These are phyloP conservation scores for Heterochromis multidens DNA, from an alignment of 2,113 vertebrate genomes.

Conservation along the genomic window DNA sequence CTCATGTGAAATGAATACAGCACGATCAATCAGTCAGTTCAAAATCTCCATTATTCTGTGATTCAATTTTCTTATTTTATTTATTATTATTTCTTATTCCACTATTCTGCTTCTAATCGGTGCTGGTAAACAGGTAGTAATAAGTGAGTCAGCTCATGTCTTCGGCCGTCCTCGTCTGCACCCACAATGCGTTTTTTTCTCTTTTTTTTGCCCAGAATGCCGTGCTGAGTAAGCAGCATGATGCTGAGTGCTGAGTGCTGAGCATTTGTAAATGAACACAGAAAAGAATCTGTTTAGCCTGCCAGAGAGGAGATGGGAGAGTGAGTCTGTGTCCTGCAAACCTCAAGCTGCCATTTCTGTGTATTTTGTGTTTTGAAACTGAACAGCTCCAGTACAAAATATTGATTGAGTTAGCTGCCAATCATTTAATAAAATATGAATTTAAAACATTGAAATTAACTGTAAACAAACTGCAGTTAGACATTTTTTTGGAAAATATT, in stretches of 20 bases:
- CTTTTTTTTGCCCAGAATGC: conserved; percentile 5
- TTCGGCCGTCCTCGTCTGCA: not conserved
- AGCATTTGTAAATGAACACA: not conserved
- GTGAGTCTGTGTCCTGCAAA: not conserved
- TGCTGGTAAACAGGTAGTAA: not conserved
- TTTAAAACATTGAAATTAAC: no score
- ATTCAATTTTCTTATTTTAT: not conserved
- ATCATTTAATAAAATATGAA: no score
- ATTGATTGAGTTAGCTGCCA: no score
- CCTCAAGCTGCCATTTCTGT: not conserved
- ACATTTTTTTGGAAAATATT: no score
- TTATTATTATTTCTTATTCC: not conserved
- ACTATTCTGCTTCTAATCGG: fast-evolving
- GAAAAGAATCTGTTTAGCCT: not conserved
- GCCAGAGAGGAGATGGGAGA: not conserved
- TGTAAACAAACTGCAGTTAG: no score
- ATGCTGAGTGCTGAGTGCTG: not conserved
- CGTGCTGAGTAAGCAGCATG: not conserved
- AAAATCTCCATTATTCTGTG: not conserved
- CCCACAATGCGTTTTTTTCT: not conserved
- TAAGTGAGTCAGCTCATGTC: not conserved
- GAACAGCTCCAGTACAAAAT: not conserved
- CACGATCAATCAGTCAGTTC: not conserved
- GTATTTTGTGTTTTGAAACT: not conserved
- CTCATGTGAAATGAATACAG: not conserved